Evolutionary conservation across 2,797 vertebrate genomes (phyloP).

Genomic region (Psittacula echo): DNA sequence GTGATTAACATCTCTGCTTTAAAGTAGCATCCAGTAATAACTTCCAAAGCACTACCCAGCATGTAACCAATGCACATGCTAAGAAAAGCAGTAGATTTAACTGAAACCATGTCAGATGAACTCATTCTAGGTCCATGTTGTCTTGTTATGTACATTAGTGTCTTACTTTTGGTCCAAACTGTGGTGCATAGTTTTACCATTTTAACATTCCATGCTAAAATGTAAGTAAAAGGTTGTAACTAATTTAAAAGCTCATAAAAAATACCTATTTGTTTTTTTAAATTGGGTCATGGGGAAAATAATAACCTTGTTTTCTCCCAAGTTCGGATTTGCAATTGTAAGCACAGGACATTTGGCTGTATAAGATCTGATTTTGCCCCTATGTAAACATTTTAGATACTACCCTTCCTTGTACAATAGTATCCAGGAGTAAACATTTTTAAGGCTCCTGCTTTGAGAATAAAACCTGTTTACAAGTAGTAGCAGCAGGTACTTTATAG

Average conservation of each 20-base stretch:
- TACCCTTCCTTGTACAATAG: not conserved
- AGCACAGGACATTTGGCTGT: not conserved
- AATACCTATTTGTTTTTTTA: not conserved
- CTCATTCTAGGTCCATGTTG: not conserved
- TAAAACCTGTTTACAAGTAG: not conserved
- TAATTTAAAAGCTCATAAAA: not conserved
- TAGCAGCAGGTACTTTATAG: not conserved
- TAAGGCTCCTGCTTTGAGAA: not conserved
- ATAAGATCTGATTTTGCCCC: not conserved
- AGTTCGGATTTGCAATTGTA: not conserved
- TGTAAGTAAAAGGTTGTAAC: not conserved
- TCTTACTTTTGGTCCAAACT: not conserved
- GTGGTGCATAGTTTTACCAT: not conserved
- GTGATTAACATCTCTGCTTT: conserved; percentile 24
- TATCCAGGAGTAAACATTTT: not conserved
- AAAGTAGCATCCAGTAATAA: conserved; percentile 17
- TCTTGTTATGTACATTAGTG: not conserved
- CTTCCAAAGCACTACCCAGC: not conserved
- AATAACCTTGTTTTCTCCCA: not conserved
- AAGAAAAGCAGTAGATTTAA: conserved; percentile 1
- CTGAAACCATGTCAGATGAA: not conserved
- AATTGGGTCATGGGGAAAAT: not conserved
- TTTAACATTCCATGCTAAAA: not conserved
- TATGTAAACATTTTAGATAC: not conserved
- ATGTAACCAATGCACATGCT: not conserved